phyloP scores from a whole-genome alignment of 2,888 invertebrate genomes.

The Hemicrepidius hirtus region DNA sequence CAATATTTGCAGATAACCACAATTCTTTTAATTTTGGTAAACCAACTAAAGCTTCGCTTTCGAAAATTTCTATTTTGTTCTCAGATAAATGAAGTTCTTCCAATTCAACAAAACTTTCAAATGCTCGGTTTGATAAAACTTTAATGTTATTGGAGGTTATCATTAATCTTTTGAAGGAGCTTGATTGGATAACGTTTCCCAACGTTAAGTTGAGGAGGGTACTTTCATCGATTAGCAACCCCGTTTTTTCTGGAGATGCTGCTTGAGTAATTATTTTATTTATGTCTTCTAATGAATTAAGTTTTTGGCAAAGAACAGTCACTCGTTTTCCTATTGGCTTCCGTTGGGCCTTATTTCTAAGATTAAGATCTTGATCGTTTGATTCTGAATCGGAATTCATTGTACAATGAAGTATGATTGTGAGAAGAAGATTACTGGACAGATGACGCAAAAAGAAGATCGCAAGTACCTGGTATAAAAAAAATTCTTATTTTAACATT shows the following conservation, averaged over 20 bases:
- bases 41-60: background rate
- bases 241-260: background rate
- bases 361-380: background rate
- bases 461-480: no score
- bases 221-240: background rate
- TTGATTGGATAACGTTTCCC: background rate
- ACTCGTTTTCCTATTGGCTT: conserved; percentile 11
- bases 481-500: no score
- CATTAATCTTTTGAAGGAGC: background rate
- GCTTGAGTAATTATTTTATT: background rate
- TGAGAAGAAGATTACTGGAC: no score
- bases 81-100: conserved; percentile 7
- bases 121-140: background rate
- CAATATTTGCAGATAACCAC: background rate
- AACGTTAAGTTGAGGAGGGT: background rate
- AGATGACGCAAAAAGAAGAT: no score
- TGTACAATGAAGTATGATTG: no score
- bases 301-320: background rate
- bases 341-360: no score
- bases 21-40: conserved; percentile 9
- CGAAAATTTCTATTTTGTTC: background rate
- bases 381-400: background rate
- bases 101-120: background rate
- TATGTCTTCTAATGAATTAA: background rate
- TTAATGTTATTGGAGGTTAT: background rate